Base-by-base conservation (phyloP, 2,888 invertebrate genomes). In the Megaustenia siamemsis region DNA sequence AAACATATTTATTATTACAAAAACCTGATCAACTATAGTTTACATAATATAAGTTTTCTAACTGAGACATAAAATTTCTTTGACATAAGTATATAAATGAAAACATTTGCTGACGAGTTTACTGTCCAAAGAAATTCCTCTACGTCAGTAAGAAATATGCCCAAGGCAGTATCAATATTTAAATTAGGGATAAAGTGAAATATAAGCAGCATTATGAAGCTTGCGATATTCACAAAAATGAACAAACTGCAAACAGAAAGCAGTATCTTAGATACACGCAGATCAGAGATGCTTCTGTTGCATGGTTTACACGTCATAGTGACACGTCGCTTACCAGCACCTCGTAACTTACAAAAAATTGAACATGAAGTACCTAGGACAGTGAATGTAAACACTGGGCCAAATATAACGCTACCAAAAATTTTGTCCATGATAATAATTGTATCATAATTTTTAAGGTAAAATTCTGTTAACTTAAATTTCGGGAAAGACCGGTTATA, bases 81-180 rank as follows among this genome's bases (percentile, higher is more conserved):
- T 8, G 81, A 81, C 53, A 71, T 71, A 1, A 69, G 15, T 38
- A 71, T 38, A 38, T 81, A 81, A 8, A 81, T 35, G 18, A 81
- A 0, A 38, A 81, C 49, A 71, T 81, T 71, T 3, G 28, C 35
- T 28, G 49, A 21, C 1, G 71, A 69, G 71, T 81, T 71, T 15
- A 38, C 2, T 28, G 68, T 24, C 24, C n/a, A n/a, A 18, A 81
- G 38, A 18, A 32, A 40, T 24, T 78, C 77, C 5, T 78, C 77
- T 0, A 78, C 6, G 8, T 56, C 38, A 32, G 3, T 10, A n/a
- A 76, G 24, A 6, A 76, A 76, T 1, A 1, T 6, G 18, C 15
- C 5, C 1, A 38, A 6, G 2, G 49, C 6, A 15, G 2, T 32
- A 18, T 12, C 18, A 18, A 21, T 21, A 28, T 75, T 12, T 4